phyloP scores from a whole-genome alignment of 2,888 invertebrate species.

The Tachina lurida region DNA sequence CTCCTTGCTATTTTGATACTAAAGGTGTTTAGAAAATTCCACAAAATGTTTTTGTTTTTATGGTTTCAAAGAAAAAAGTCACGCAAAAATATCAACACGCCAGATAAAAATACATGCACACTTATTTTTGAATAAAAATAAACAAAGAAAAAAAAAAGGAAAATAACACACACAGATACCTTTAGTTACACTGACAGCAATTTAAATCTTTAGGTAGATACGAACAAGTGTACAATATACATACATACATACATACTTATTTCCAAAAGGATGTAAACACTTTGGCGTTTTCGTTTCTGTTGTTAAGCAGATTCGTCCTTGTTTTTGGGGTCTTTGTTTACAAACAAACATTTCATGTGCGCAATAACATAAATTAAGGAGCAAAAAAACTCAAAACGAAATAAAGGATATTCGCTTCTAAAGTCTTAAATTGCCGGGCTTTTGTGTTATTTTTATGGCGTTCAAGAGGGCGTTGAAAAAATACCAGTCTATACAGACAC shows the following conservation, averaged over 20 bases:
- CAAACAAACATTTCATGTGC: constrained; percentile 40
- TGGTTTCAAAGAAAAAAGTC: too few relatives aligned
- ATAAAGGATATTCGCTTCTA: constrained; percentile 8
- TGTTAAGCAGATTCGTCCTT: constrained; percentile 22
- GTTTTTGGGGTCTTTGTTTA: constrained; percentile 39
- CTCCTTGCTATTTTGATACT: neutral
- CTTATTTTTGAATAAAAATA: neutral
- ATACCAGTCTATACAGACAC: constrained; percentile 1
- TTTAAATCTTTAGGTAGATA: neutral
- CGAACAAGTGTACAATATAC: neutral
- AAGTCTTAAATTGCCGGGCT: constrained; percentile 3
- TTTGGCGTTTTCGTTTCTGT: constrained; percentile 15
- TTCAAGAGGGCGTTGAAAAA: constrained; percentile 43
- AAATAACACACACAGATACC: constrained; percentile 1
- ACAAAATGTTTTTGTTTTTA: neutral
- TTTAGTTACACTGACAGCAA: neutral
- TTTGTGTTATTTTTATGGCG: neutral
- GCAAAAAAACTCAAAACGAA: neutral
- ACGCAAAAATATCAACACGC: neutral
- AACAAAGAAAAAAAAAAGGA: neutral
- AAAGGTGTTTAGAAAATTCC: neutral
- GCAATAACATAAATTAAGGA: constrained; percentile 31
- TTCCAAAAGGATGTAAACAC: constrained; percentile 11
- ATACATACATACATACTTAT: neutral
- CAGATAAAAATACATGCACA: too few relatives aligned